Evolutionary conservation across 2,888 invertebrate genomes (phyloP), one percentile per base, ranked within the genome.

Genomic region (Alcis repandata): DNA sequence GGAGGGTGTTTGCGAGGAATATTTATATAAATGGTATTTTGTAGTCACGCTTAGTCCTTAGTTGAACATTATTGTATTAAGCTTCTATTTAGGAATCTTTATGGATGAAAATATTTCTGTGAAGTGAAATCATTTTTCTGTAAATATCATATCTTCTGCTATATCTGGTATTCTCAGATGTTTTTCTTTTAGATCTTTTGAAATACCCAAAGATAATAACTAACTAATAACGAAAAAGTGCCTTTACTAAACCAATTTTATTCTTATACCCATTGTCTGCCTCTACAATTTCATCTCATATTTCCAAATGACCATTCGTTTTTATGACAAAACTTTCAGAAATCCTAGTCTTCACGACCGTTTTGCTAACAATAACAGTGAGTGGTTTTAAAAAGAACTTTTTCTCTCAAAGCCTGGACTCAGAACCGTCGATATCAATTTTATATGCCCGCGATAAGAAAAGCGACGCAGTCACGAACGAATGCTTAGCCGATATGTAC

Each of bases 401-500:
- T 73, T 85, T 92, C 68, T 88, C 90, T 1, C 84, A 86, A 73
- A 87, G 77, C 56, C 70, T 89, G 74, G 90, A 91, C n/a, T 79
- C 89, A 0, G 92, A 91, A 63, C 87, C 90, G 0, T 83, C 90
- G 0, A 79, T 92, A 67, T 91, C 92, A 9, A 91, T 87, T 58
- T 80, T 90, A 11, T 92, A 93, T 69, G 90, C 92, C 0, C 82
- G 87, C 1, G 92, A 93, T 78, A 85, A 87, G 71, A 85, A 71
- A 71, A 92, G 92, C 69, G 92, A 93, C 60, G 77, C 80, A 61
- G 75, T 90, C 17, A 89, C 91, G 9, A 84, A 88, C 64, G 86
- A 87, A 36, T 93, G 92, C 60, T 76, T 93, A 22, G 74, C 79
- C 41, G 92, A 93, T 73, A 93, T 93, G 92, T 93, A 91, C 63